Conservation (phyloP, 2,888 invertebrate genomes). For the Diplolepis rosae region DNA sequence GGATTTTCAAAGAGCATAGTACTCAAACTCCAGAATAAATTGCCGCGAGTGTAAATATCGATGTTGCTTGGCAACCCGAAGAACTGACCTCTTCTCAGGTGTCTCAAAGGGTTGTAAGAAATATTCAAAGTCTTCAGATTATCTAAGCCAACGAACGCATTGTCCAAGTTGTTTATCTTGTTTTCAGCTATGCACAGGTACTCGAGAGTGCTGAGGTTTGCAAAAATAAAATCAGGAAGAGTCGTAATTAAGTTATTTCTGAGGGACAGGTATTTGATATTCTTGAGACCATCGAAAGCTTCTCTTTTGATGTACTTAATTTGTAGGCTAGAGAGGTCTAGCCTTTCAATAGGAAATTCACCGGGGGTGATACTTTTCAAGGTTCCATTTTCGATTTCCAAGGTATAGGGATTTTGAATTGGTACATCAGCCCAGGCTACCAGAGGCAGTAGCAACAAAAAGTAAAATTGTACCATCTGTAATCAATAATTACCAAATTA, state of each 20-base stretch:
- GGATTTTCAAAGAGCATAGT: constrained; percentile 55
- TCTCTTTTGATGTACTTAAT: constrained; percentile 47
- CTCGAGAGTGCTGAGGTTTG: constrained; percentile 53
- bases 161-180: constrained; percentile 45
- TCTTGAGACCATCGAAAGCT: constrained; percentile 48
- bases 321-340: constrained; percentile 50
- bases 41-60: constrained; percentile 50
- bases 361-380: constrained; percentile 40
- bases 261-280: constrained; percentile 50
- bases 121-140: constrained; percentile 55
- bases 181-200: constrained; percentile 54
- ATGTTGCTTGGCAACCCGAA: constrained; percentile 53
- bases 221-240: constrained; percentile 56
- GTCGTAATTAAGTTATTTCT: constrained; percentile 51
- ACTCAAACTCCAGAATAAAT: constrained; percentile 54
- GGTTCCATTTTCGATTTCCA: constrained; percentile 48
- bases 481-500: too few relatives aligned
- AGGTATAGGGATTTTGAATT: constrained; percentile 32
- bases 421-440: constrained; percentile 34
- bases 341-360: background rate
- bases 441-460: constrained; percentile 46
- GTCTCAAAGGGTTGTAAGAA: constrained; percentile 53
- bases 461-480: constrained; percentile 39
- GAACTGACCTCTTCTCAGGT: constrained; percentile 52
- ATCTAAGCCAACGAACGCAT: constrained; percentile 55